Base-by-base conservation (phyloP, 35 echinoderm and acorn worm genomes). In the Anneissia japonica region DNA sequence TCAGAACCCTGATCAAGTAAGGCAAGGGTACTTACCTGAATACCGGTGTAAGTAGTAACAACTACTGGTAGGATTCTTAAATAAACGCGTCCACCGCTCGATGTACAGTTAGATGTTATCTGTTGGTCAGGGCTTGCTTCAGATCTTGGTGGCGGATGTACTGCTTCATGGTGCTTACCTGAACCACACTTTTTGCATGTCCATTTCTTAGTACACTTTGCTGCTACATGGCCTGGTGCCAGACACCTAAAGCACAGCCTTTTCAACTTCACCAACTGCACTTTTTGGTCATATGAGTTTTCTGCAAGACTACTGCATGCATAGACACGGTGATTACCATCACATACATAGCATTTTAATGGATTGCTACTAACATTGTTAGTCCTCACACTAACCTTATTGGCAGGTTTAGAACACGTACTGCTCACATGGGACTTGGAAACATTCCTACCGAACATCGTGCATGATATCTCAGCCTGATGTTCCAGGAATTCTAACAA, bases 191-290 rank as follows among this genome's bases (percentile, higher is more conserved):
- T 43, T 10, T 76, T 34, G 36, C 84, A 86, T 0, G 0, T 86
- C 84, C 84, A 86, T 4, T 16, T 86, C 21, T 34, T 74, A 23
- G 7, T 23, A 28, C 84, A 76, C 37, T 72, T 75, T 36, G 84
- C 74, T 28, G 30, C 29, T 4, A 86, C 0, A 38, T 86, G 73
- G 9, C 84, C 84, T 13, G 73, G 35, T n/a, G 26, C 41, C 33
- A 87, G 40, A 56, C 77, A 87, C 43, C 86, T 79, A 37, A 87
- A 87, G 72, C 86, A 87, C 64, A 87, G 31, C 30, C 76, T 5
- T 33, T 87, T 87, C 64, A 39, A 0, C 38, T 35, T 87, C 0
- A 31, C 86, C 14, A 46, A 10, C 2, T 80, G 21, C 34, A 87
- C 77, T 41, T 76, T 87, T 0, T 80, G 37, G 21, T 46, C 38